Conservation (phyloP, 2,888 invertebrate species). For the Lapara coniferarum region DNA sequence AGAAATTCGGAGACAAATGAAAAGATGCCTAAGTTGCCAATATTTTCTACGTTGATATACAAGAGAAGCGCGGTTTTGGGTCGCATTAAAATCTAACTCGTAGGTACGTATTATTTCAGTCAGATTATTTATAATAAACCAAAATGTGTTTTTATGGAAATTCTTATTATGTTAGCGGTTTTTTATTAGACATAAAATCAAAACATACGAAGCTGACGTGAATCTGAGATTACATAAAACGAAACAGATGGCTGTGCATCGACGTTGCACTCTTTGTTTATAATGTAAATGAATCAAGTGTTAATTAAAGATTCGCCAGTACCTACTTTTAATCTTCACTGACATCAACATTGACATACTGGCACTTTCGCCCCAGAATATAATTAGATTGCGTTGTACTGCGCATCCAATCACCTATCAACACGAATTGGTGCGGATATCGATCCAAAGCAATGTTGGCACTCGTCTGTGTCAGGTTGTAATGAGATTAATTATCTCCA, state of each 20-base stretch:
- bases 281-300: slow-evolving; percentile 11
- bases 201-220: not conserved
- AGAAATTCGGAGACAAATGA: not conserved
- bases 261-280: slow-evolving; percentile 20
- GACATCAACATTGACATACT: slow-evolving; percentile 73
- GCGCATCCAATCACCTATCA: slow-evolving; percentile 46
- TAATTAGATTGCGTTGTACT: slow-evolving; percentile 53
- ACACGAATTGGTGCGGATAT: slow-evolving; percentile 41
- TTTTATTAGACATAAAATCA: slow-evolving; percentile 8
- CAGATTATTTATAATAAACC: not conserved
- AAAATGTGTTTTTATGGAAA: not conserved
- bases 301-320: slow-evolving; percentile 18
- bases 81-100: not conserved
- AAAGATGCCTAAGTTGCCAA: not conserved
- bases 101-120: not conserved
- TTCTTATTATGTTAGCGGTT: not conserved
- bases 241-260: slow-evolving; percentile 19
- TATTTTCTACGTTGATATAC: not conserved
- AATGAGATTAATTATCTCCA: slow-evolving; percentile 41
- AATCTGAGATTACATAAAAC: slow-evolving; percentile 1
- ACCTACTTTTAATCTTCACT: slow-evolving; percentile 40
- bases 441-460: slow-evolving; percentile 62
- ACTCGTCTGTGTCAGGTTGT: slow-evolving; percentile 37
- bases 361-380: slow-evolving; percentile 56
- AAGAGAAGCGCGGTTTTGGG: not conserved